Base-by-base conservation (phyloP, 2,113 vertebrate genomes). In the Tinamus guttatus region DNA sequence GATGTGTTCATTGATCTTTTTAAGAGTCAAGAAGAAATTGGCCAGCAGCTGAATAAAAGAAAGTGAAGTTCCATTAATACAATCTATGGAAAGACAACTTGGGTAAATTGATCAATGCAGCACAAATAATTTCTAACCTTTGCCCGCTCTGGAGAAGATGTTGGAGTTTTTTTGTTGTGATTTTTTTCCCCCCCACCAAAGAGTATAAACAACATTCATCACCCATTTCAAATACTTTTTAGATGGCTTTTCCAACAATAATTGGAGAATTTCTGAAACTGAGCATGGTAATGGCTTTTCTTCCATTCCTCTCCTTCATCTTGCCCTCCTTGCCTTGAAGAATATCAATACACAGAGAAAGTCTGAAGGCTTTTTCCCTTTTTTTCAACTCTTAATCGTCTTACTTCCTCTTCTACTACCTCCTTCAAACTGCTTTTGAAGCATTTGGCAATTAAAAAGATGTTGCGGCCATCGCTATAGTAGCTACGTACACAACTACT, bases 51-150 rank as follows among this genome's bases (percentile, higher is more conserved):
- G 98, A 98, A 98, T 98, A 97, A 97, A 98, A 98, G 98, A 98
- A 98, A 98, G 98, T 98, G 97, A 98, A 98, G 96, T 98, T 98
- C 98, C 97, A 98, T 98, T 98, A 98, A 98, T 97, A 98, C 95
- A 97, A 97, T 98, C 97, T 97, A 97, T 97, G 45, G 94, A 98
- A 98, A 98, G 97, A 98, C 97, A 98, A 98, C 98, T 98, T 5
- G 6, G 88, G 96, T 97, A 98, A 98, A 98, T 97, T 98, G 98
- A 98, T 98, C 98, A 98, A 96, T 97, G 97, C 93, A 84, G 97
- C 87, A 96, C 96, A 98, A 98, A 98, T 98, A 94, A 98, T 98
- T 98, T 97, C 97, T 98, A 97, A 98, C 98, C 98, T 98, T 97
- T 98, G 80, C 91, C 96, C 97, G 97, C 94, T 97, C 95, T 94